phyloP scores from a whole-genome alignment of 2,797 vertebrate genomes.

The Semaprochilodus insignis region DNA sequence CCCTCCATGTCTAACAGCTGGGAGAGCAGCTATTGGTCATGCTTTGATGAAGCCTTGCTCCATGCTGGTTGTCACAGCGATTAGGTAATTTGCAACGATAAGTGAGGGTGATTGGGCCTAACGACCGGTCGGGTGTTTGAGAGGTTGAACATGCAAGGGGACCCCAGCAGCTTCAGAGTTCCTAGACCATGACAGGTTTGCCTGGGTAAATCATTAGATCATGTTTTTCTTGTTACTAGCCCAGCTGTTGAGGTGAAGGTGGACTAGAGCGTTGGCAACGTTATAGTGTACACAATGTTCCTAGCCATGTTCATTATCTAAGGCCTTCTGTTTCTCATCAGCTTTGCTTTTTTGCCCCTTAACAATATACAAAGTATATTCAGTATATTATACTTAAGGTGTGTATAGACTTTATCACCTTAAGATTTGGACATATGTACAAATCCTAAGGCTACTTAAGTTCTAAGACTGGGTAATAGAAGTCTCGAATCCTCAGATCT shows the following conservation, averaged over 20 bases:
- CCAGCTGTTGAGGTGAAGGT: neutral
- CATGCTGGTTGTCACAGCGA: slow-evolving; percentile 48
- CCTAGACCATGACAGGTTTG: slow-evolving; percentile 17
- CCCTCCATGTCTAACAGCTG: slow-evolving; percentile 41
- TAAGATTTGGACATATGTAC: no score
- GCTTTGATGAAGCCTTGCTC: slow-evolving; percentile 47
- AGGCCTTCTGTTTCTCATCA: neutral
- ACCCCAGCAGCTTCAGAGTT: slow-evolving; percentile 30
- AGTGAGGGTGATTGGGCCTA: slow-evolving; percentile 51
- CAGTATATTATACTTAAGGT: no score
- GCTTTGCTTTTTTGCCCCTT: neutral
- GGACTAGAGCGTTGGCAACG: neutral
- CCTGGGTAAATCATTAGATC: slow-evolving; percentile 6
- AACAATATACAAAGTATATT: no score
- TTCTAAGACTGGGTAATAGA: no score
- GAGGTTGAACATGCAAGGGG: slow-evolving; percentile 22
- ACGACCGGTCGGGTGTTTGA: slow-evolving; percentile 46
- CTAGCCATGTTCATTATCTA: neutral
- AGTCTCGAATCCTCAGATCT: no score
- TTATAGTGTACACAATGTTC: neutral
- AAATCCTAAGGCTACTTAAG: no score
- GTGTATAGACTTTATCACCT: no score
- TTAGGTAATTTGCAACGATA: slow-evolving; percentile 57
- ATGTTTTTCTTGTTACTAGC: neutral
- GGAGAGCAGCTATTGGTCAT: slow-evolving; percentile 30